Conservation (phyloP, 2,797 vertebrate genomes). For the Carapus acus region DNA sequence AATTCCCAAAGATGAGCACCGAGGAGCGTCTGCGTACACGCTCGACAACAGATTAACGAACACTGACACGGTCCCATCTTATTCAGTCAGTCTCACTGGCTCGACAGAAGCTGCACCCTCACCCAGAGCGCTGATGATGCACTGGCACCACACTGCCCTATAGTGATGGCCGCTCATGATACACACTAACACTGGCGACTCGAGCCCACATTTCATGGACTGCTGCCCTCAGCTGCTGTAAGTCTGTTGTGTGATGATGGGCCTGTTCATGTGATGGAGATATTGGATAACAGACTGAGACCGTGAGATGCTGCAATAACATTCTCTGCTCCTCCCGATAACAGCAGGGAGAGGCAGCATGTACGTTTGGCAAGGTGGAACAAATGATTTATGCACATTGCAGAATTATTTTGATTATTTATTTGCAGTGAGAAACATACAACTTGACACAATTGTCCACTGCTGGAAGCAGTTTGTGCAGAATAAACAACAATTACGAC, state of each 20-base stretch:
- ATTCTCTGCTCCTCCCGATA: conserved; percentile 41
- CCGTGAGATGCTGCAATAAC: conserved; percentile 46
- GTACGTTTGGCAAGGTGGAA: conserved; percentile 32
- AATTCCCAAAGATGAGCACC: conserved; percentile 47
- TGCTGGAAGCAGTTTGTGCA: too few species aligned
- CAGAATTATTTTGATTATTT: too few species aligned
- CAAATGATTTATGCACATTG: too few species aligned
- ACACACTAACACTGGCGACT: conserved; percentile 15
- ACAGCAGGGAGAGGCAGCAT: conserved; percentile 57
- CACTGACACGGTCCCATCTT: conserved; percentile 38
- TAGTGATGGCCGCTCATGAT: conserved; percentile 8
- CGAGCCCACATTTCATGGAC: conserved; percentile 10
- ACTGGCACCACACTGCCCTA: conserved; percentile 2
- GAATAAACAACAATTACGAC: too few species aligned
- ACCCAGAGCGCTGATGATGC: conserved; percentile 13
- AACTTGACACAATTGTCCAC: too few species aligned
- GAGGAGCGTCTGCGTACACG: conserved; percentile 52
- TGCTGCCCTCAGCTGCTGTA: conserved; percentile 12
- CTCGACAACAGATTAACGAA: conserved; percentile 47
- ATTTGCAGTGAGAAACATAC: too few species aligned
- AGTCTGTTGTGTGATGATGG: conserved; percentile 32
- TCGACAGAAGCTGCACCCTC: conserved; percentile 13
- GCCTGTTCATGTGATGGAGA: conserved; percentile 39
- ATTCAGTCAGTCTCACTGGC: conserved; percentile 30
- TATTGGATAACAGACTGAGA: conserved; percentile 51